Evolutionary conservation across 2,797 vertebrate species (phyloP).

Genomic region (Pangasius macronema): DNA sequence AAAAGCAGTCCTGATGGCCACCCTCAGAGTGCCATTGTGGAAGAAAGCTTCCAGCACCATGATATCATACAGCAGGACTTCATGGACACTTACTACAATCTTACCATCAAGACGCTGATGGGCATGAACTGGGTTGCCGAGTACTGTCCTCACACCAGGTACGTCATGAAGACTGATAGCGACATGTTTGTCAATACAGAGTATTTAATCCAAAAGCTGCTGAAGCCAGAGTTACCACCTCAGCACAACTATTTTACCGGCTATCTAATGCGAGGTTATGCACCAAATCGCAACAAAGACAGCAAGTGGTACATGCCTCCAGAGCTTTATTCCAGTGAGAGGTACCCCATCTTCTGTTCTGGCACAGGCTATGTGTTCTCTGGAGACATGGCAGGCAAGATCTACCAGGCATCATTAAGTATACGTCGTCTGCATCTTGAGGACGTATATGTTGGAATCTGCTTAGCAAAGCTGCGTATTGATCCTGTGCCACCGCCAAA

Average conservation of each 20-base stretch:
- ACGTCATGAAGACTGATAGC: conserved; percentile 99
- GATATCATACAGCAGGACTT: conserved; percentile 98
- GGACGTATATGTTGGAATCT: conserved; percentile 98
- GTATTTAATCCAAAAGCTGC: conserved; percentile 95
- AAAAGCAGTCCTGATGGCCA: conserved; percentile 73
- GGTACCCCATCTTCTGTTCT: conserved; percentile 97
- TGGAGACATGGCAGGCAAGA: conserved; percentile 92
- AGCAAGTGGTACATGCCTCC: conserved; percentile 99
- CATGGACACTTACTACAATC: conserved; percentile 94
- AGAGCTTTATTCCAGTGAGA: conserved; percentile 95
- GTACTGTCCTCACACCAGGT: conserved; percentile 83
- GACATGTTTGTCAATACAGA: conserved; percentile 99
- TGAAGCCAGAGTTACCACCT: conserved; percentile 90
- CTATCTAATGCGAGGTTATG: conserved; percentile 97
- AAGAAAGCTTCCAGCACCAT: conserved; percentile 86
- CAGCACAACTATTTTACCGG: conserved; percentile 93
- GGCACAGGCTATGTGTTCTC: conserved; percentile 98
- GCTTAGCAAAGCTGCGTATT: conserved; percentile 93
- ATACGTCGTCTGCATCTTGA: conserved; percentile 95
- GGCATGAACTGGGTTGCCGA: conserved; percentile 98
- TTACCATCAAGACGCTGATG: conserved; percentile 98
- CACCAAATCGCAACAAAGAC: conserved; percentile 96
- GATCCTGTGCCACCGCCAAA: conserved; percentile 95
- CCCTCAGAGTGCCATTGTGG: conserved; percentile 84
- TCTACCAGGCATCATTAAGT: conserved; percentile 93